A percentile compares a stretch with the other conserved stretches of the same genome.
phyloP scores from a whole-genome alignment of 1,140 invertebrate genomes.

The Chironomus striatipennis region DNA sequence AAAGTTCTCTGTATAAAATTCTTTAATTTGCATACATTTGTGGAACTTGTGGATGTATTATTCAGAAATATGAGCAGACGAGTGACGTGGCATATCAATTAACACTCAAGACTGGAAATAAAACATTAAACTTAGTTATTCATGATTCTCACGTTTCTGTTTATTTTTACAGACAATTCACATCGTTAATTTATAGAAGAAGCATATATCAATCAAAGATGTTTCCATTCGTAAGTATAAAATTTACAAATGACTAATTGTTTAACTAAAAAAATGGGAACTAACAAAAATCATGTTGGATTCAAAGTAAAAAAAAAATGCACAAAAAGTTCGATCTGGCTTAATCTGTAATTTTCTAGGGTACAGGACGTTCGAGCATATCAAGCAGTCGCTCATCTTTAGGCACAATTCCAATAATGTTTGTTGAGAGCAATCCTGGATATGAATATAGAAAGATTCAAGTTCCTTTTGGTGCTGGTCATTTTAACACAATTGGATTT shows the following conservation, averaged over 20 bases:
- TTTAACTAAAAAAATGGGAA: neutral
- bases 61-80: no score
- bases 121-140: neutral
- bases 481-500: neutral
- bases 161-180: neutral
- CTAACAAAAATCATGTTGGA: neutral
- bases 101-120: no score
- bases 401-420: neutral
- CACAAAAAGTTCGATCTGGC: no score
- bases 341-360: neutral
- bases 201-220: neutral
- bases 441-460: neutral
- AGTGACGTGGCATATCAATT: no score
- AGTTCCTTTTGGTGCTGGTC: conserved; percentile 15
- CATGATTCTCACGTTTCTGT: conserved; percentile 12
- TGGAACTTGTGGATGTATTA: no score
- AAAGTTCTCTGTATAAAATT: no score
- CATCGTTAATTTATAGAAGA: neutral
- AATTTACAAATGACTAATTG: neutral
- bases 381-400: neutral
- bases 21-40: no score
- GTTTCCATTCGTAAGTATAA: conserved; percentile 8
- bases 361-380: neutral
- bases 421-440: neutral
- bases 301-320: neutral